phyloP scores from a whole-genome alignment of 1,140 invertebrate genomes.

The Papilio dardanus region DNA sequence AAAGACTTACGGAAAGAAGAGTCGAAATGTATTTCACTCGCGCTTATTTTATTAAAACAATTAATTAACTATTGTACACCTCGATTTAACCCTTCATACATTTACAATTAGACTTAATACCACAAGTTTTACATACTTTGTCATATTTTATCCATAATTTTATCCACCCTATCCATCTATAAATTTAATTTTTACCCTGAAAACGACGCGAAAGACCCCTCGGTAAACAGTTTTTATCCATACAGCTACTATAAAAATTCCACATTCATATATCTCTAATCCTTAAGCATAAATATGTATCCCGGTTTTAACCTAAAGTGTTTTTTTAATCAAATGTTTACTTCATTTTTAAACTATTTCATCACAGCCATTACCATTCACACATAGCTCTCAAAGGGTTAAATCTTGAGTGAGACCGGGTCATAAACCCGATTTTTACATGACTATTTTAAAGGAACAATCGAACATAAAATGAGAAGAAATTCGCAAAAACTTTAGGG shows the following conservation, averaged over 20 bases:
- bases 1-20: constrained; percentile 20
- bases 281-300: too few species aligned
- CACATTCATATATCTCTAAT: too few species aligned
- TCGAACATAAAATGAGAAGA: neutral
- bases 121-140: neutral
- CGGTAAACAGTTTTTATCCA: too few species aligned
- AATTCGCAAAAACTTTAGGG: neutral
- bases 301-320: too few species aligned
- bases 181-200: too few species aligned
- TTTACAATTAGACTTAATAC: neutral
- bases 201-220: too few species aligned
- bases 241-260: too few species aligned
- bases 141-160: neutral
- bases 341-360: too few species aligned
- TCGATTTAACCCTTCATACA: neutral
- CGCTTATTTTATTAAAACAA: neutral
- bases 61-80: neutral
- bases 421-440: neutral
- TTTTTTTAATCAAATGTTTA: neutral
- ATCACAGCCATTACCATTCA: too few species aligned
- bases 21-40: neutral
- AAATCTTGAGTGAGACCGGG: neutral
- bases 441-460: neutral
- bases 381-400: neutral
- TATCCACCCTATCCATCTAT: neutral